Base-by-base conservation (phyloP, 1,140 invertebrate genomes). In the Agrilus planipennis region DNA sequence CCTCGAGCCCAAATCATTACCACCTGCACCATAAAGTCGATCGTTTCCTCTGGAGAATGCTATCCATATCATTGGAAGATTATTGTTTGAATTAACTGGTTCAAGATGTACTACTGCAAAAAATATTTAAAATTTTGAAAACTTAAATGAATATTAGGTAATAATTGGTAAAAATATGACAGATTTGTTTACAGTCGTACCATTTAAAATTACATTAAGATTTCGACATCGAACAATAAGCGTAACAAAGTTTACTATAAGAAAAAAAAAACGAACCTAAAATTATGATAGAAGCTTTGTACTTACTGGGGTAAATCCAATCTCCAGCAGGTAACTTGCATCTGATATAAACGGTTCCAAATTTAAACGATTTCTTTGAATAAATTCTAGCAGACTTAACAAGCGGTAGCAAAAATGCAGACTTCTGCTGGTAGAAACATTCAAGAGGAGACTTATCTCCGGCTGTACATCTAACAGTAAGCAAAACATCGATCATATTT, bases 271-370 rank as follows among this genome's bases (percentile, higher is more conserved):
- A 5, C 5, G 22, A 25, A 25, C 11, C 5, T 25, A 25, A 25
- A 25, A 25, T 6, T 25, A 25, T 25, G 22, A 25, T 6, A 25
- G 5, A 25, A 6, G 11, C n/a, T 29, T 11, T 29, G 11, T 11
- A 25, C 30, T 49, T 51, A 58, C 58, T 37, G 42, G 77, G 76
- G 66, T 72, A 79, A 16, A 80, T 56, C 77, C 77, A 81, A 57
- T 81, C 77, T 27, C 77, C 77, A 3, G 51, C 51, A 0, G 78
- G 78, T 37, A 80, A 54, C 60, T 78, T 79, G 2, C 77, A 77
- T 17, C 64, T 64, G 19, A 80, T 60, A 59, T 79, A 69, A 23
- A 80, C 59, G 42, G 64, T 68, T 4, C 75, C 77, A 42, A 76
- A 79, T 35, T 58, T 58, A 54, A 76, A 76, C 20, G 58, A 57